These are phyloP conservation scores for Drosophila melanocephala DNA, from an alignment of 2,888 invertebrate genomes.

Conservation along the genomic window DNA sequence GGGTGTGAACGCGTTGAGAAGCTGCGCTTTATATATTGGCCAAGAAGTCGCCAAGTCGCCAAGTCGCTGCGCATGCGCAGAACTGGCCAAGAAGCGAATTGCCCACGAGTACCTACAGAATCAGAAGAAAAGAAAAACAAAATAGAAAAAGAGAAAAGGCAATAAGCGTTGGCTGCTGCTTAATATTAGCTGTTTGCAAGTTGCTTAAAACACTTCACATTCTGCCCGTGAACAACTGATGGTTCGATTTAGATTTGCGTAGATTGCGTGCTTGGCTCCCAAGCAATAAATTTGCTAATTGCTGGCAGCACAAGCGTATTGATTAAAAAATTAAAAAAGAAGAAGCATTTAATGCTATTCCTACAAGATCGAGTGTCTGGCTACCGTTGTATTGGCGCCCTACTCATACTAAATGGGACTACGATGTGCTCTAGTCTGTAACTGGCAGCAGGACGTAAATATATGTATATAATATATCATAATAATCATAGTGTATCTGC, in stretches of 20 bases:
- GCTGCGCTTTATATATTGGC: conserved; percentile 74
- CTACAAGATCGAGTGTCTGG: neutral
- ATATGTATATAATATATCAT: neutral
- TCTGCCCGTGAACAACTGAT: conserved; percentile 6
- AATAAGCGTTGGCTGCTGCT: conserved; percentile 21
- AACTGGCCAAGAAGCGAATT: conserved; percentile 35
- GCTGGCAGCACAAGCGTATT: conserved; percentile 37
- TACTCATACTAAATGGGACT: no score
- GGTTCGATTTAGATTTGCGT: conserved; percentile 37
- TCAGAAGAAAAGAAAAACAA: neutral
- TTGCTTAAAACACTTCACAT: conserved; percentile 38
- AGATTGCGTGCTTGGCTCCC: conserved; percentile 29
- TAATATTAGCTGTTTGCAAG: conserved; percentile 46
- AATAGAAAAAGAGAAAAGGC: conserved; percentile 23
- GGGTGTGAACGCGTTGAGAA: conserved; percentile 58
- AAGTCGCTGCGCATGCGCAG: conserved; percentile 49
- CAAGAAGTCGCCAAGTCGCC: conserved; percentile 37
- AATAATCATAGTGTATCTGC: neutral
- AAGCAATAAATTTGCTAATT: conserved; percentile 68
- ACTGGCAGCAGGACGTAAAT: neutral
- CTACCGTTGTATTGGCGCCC: neutral
- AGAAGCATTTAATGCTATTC: conserved; percentile 50
- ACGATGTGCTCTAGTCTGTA: neutral
- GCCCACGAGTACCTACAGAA: conserved; percentile 5
- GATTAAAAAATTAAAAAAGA: conserved; percentile 1